These are phyloP conservation scores for Magallana gigas DNA, from an alignment of 1,140 invertebrate species.

Conservation along the genomic window DNA sequence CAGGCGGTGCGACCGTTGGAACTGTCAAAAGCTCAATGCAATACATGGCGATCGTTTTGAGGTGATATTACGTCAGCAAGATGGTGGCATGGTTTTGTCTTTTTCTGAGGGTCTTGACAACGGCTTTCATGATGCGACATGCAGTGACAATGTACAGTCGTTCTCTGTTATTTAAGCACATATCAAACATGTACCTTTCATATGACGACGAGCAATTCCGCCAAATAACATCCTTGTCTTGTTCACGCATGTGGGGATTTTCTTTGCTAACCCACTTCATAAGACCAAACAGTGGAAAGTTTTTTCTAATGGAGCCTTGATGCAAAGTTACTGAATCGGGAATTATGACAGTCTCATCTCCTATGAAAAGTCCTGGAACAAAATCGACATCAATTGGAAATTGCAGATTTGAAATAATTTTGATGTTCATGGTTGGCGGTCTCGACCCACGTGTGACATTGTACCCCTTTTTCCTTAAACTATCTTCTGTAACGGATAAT, in stretches of 20 bases:
- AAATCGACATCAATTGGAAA: background rate
- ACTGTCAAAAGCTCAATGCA: background rate
- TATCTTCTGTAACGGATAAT: background rate
- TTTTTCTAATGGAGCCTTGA: background rate
- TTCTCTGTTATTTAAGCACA: background rate
- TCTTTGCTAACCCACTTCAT: background rate
- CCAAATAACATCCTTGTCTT: background rate
- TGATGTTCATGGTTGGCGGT: background rate
- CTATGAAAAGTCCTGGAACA: background rate
- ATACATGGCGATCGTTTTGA: background rate
- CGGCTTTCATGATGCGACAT: background rate
- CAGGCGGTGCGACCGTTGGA: background rate
- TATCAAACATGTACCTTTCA: background rate
- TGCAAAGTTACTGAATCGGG: background rate
- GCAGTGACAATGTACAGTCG: background rate
- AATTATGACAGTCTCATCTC: background rate
- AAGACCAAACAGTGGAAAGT: background rate
- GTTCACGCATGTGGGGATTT: background rate
- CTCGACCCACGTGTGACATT: background rate
- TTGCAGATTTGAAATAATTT: background rate
- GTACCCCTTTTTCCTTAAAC: background rate
- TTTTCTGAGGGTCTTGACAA: background rate
- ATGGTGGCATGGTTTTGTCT: background rate
- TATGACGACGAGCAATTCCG: background rate
- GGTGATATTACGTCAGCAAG: background rate